Conservation (phyloP, 1,140 invertebrate genomes). For the Dreissena rostriformis region DNA sequence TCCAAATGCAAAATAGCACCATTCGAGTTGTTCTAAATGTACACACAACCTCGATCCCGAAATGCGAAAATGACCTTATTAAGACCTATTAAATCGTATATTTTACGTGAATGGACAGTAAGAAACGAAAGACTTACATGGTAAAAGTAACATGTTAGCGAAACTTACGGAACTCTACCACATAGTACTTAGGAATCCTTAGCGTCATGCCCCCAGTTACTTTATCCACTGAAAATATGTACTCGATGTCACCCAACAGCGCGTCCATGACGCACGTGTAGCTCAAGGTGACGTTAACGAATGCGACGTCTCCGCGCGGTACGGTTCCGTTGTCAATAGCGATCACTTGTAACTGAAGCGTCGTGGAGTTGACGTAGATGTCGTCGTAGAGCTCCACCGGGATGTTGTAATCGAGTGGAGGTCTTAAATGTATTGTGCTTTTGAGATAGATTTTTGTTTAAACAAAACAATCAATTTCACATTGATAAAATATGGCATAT, state of each 20-base stretch:
- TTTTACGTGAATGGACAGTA: too few species aligned
- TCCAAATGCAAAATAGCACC: too few species aligned
- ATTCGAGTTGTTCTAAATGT: too few species aligned
- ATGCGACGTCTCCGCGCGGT: constrained; percentile 52
- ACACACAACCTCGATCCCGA: too few species aligned
- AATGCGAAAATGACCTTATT: too few species aligned
- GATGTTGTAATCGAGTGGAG: constrained; percentile 56
- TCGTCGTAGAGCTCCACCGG: constrained; percentile 54
- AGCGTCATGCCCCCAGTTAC: constrained; percentile 56
- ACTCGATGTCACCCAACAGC: constrained; percentile 56
- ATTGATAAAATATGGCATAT: too few species aligned
- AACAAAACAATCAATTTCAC: too few species aligned
- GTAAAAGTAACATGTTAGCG: background rate
- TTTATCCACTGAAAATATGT: constrained; percentile 56
- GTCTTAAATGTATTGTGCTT: constrained; percentile 35
- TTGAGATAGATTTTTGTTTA: too few species aligned
- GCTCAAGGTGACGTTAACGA: constrained; percentile 55
- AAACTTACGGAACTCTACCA: constrained; percentile 62
- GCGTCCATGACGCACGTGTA: constrained; percentile 66
- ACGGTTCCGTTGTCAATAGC: constrained; percentile 63
- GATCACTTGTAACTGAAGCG: constrained; percentile 57
- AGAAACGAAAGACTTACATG: too few species aligned
- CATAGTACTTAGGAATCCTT: constrained; percentile 63
- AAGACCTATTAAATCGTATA: too few species aligned
- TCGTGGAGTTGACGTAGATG: constrained; percentile 60